Base-by-base conservation (phyloP, 1,140 invertebrate species). In the Zaprionus gabonicus region DNA sequence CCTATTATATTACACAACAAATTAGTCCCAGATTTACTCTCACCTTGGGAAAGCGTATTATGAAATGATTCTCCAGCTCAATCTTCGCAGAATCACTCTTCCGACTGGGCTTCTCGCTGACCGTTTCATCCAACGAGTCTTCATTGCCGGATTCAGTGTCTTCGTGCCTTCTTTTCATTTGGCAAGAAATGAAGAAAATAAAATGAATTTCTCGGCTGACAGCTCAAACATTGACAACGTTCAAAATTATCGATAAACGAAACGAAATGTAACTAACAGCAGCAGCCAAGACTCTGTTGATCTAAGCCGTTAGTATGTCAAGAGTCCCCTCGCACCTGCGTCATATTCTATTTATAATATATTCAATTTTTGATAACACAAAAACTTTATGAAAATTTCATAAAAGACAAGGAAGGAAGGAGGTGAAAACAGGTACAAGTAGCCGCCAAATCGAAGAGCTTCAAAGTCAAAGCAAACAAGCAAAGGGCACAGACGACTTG, bases 1-100 rank as follows among this genome's bases (percentile, higher is more conserved):
- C 9, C 3, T 3, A 9, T 31, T 31, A 9, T 34, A 34, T 34
- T 34, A 34, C 9, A 10, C 3, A 10, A 31, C 9, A 31, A 31
- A 31, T 34, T 34, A 10, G 9, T 34, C 2, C 9, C 3, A 10
- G 2, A 9, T 34, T 10, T 10, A 34, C 31, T 2, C 31, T 90
- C 93, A 96, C 96, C 76, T 95, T 93, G 13, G 97, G 97, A 51
- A 98, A 92, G 36, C 97, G 94, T 60, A 99, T 91, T 76, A 98
- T 95, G 93, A 98, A 97, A 92, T 98, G 97, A 80, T 96, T 96
- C 94, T 99, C 98, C 53, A 98, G 92, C 92, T 99, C 46, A 51
- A 51, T 25, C 4, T 25, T 51, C 9, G 20, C 3, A 0, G 46
- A 4, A 13, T 25, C 17, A 10, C 97, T 51, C 95, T 95, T 12